Percentiles rank a stretch among this genome's conserved stretches.
phyloP scores from a whole-genome alignment of 2,797 vertebrate species.

The Gouania willdenowi region DNA sequence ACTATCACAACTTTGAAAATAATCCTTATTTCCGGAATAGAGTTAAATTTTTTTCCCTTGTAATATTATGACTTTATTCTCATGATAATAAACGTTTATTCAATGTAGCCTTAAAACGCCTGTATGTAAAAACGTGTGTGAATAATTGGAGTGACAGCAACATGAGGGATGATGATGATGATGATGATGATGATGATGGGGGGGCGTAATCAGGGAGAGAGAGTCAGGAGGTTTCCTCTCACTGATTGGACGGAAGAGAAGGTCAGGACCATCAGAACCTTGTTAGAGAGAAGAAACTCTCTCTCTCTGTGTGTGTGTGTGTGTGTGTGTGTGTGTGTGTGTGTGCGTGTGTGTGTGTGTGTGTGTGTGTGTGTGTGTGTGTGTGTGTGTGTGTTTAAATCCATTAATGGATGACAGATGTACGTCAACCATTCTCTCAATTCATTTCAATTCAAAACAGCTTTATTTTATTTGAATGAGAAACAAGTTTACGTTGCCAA shows the following conservation, averaged over 20 bases:
- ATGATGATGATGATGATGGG: slow-evolving; percentile 20
- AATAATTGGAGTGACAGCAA: no score
- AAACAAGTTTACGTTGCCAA: no score
- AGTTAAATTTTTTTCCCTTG: no score
- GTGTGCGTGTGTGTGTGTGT: neutral
- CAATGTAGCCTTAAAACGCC: no score
- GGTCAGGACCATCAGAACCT: slow-evolving; percentile 70
- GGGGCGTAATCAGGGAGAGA: slow-evolving; percentile 65
- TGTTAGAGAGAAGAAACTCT: slow-evolving; percentile 64
- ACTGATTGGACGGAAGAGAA: slow-evolving; percentile 76
- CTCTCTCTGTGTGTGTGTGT: slow-evolving; percentile 3
- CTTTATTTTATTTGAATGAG: no score
- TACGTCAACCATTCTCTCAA: slow-evolving; percentile 63
- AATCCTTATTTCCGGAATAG: no score
- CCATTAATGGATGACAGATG: slow-evolving; percentile 83
- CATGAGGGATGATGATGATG: slow-evolving; percentile 21
- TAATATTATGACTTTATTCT: no score
- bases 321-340: no score
- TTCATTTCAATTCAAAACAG: no score
- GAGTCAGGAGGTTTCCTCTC: slow-evolving; percentile 70
- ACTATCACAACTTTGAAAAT: no score
- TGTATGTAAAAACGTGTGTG: no score
- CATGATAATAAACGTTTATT: no score
- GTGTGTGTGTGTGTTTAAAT: slow-evolving; percentile 53
- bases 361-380: slow-evolving; percentile 1